Percentiles rank a stretch among this genome's conserved stretches.
These are phyloP conservation scores for Luffia ferchaultella DNA, from an alignment of 2,888 invertebrate species.

Conservation along the genomic window DNA sequence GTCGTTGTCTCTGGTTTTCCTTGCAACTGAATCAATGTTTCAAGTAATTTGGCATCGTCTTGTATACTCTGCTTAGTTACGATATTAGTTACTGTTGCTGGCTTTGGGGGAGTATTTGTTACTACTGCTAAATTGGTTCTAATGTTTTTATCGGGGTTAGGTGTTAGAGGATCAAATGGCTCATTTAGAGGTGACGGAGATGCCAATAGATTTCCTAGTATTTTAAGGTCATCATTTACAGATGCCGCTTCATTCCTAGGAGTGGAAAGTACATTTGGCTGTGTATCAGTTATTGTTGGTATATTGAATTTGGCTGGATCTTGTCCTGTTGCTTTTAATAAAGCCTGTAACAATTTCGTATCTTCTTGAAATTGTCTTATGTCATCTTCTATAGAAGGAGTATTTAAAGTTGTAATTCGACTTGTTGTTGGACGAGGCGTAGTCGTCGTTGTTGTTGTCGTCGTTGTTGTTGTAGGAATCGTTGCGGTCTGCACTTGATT, in stretches of 20 bases:
- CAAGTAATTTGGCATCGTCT: conserved; percentile 50
- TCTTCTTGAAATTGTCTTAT: conserved; percentile 58
- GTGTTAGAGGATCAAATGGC: conserved; percentile 37
- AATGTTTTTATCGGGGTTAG: neutral
- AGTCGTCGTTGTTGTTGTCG: conserved; percentile 17
- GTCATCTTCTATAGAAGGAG: conserved; percentile 51
- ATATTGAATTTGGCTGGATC: conserved; percentile 54
- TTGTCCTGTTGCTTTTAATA: conserved; percentile 53
- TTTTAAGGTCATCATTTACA: conserved; percentile 33
- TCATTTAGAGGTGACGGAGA: conserved; percentile 43
- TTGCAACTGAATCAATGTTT: conserved; percentile 58
- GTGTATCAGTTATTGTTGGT: conserved; percentile 26
- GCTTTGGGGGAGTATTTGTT: conserved; percentile 15
- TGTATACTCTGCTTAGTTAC: conserved; percentile 43
- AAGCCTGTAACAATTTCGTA: conserved; percentile 50
- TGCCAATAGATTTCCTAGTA: conserved; percentile 42
- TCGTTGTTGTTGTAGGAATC: conserved; percentile 25
- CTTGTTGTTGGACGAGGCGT: conserved; percentile 23
- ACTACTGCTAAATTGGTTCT: neutral
- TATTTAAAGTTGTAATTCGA: conserved; percentile 17
- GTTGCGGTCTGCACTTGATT: conserved; percentile 30
- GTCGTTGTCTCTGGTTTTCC: conserved; percentile 52
- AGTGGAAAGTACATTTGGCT: conserved; percentile 28
- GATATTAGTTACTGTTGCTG: conserved; percentile 30
- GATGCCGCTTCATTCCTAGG: conserved; percentile 27